Evolutionary conservation across 1,140 invertebrate genomes (phyloP), one percentile per base, ranked within the genome.

Genomic region (Drosophila varians): DNA sequence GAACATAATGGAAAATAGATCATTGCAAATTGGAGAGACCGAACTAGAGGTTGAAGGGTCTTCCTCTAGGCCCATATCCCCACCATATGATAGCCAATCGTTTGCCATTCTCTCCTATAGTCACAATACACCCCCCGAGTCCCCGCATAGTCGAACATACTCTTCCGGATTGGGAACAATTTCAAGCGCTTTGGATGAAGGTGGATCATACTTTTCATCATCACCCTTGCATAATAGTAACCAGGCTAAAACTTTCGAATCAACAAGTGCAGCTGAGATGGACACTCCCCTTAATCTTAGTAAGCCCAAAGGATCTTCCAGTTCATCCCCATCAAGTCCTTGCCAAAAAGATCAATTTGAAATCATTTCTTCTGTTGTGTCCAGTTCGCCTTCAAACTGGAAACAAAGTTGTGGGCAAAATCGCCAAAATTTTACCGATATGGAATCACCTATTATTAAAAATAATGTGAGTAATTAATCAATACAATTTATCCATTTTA

Each of bases 211-310:
- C 6, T 75, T 45, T 36, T 21, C 72, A 12, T 42, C 60, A 8
- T 75, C 72, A 3, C 72, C 72, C 3, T 31, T 49, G 3, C 47
- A 84, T 21, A 54, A 64, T 92, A 79, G 78, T 90, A 51, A n/a
- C 26, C 21, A 21, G 43, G 31, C 61, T 16, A 73, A 26, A 36
- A 47, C 11, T 0, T 75, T 54, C 8, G 68, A 82, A 14, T 19
- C 49, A n/a, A 18, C 16, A n/a, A 53, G 56, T 9, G 60, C 83
- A 92, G 91, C 23, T 90, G 91, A 92, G 18, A 91, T 92, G 4
- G 97, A 98, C 78, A 94, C 96, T 0, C 97, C 97, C 0, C 92
- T 98, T 0, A 98, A 98, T 91, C 94, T 98, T 4, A 96, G 94
- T 68, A 98, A 98, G 92, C 97, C 97, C 21, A 96, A 97, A 84